Base-by-base conservation (phyloP, 2,113 vertebrate genomes). In the Chionis minor region DNA sequence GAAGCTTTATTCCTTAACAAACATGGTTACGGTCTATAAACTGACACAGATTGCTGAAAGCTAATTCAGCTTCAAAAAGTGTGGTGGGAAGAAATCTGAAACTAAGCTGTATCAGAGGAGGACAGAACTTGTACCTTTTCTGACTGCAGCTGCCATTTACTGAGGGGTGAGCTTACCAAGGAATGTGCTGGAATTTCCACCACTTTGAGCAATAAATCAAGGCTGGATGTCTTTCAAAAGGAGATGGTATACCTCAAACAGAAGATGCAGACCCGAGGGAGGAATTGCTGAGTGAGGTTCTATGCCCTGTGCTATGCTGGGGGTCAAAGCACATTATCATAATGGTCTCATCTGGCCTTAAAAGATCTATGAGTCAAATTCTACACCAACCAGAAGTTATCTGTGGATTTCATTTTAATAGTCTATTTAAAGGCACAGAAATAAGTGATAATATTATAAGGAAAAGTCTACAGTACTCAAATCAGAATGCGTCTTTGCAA, bases 351-450 rank as follows among this genome's bases (percentile, higher is more conserved):
- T 81, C 42, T 90, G 78, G 45, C 87, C 74, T 91, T 83, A 66
- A 52, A 93, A 72, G 58, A 92, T 77, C 54, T 81, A 1, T 33
- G 62, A 95, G 88, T 94, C 88, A 96, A 88, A 84, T 75, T 91
- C 63, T 71, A 59, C 33, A 80, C 35, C 1, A 2, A 59, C 26
- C 40, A 88, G 80, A 92, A 93, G 58, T 93, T 90, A 38, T 78
- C 32, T 66, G 42, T 74, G 75, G 28, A 69, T 92, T 94, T 92
- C 35, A 52, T 92, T 94, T 97, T 86, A 12, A 59, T 61, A 61
- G n/a, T 28, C 32, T 90, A 72, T 66, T 94, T 96, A 81, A 95
- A 81, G 59, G 52, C 42, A 58, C 23, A 82, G 59, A 82, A 94
- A 59, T 55, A 94, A 75, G n/a, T 90, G 69, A 45, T 85, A 75